phyloP scores from a whole-genome alignment of 2,888 invertebrate species.

The Didymodactylos carnosus region DNA sequence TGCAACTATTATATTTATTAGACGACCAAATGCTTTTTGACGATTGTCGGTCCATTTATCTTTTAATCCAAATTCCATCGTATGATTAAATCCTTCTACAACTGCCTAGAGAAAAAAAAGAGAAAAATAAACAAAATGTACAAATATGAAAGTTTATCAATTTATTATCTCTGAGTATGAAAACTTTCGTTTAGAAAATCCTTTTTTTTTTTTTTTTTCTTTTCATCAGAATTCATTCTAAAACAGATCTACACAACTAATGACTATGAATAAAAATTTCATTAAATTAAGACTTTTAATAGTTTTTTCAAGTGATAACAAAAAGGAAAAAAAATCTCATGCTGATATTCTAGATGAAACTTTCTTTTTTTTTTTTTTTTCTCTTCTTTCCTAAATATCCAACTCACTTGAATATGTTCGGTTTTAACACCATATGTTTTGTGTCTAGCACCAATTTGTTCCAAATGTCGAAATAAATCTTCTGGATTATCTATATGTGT shows the following conservation, averaged over 20 bases:
- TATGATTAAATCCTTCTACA: not conserved
- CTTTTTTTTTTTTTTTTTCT: no score
- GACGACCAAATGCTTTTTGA: not conserved
- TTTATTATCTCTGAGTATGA: no score
- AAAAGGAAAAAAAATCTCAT: no score
- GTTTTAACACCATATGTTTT: not conserved
- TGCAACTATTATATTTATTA: not conserved
- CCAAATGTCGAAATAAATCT: not conserved
- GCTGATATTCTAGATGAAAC: no score
- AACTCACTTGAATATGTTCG: not conserved
- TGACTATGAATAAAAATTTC: no score
- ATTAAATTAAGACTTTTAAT: no score
- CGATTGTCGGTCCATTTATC: not conserved
- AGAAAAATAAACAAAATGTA: not conserved
- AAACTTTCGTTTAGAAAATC: no score
- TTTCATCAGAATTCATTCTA: no score
- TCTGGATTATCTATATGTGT: not conserved
- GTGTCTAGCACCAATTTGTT: not conserved
- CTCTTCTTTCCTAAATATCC: no score
- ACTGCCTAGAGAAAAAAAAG: not conserved
- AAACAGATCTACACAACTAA: no score
- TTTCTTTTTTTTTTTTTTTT: no score
- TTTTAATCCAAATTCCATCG: not conserved
- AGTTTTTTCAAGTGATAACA: no score
- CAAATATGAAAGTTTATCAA: not conserved